phyloP scores from a whole-genome alignment of 2,797 vertebrate genomes.

The Xerus rutilus region DNA sequence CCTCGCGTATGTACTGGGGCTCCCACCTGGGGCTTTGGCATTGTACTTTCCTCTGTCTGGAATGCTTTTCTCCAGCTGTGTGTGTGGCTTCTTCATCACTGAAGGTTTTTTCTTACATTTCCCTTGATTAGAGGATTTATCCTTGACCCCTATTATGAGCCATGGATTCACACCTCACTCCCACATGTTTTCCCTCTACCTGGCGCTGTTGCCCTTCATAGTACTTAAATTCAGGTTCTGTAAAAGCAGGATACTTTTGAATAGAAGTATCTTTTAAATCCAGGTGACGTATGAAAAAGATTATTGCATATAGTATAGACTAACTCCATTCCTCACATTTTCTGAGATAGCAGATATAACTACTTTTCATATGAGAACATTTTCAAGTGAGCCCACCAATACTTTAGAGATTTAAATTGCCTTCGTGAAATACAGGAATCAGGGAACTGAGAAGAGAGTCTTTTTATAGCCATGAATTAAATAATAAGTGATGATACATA shows the following conservation, averaged over 20 bases:
- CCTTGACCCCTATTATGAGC: not conserved
- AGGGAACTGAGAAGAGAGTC: not conserved
- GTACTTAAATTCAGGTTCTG: not conserved
- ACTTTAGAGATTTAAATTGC: not conserved
- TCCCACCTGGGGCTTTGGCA: not conserved
- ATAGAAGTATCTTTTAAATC: not conserved
- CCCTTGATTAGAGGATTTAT: not conserved
- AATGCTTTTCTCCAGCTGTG: not conserved
- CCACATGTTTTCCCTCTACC: not conserved
- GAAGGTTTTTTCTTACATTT: not conserved
- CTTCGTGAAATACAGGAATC: conserved; percentile 1
- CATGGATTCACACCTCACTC: not conserved
- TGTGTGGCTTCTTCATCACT: not conserved
- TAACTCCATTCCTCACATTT: not conserved
- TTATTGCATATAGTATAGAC: not conserved
- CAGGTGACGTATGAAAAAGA: not conserved
- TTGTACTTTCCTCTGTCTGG: not conserved
- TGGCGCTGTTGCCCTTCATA: not conserved
- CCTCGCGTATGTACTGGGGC: not conserved
- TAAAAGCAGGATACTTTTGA: not conserved
- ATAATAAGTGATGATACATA: not conserved
- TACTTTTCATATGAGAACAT: conserved; percentile 1
- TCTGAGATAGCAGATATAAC: not conserved
- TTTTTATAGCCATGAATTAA: not conserved
- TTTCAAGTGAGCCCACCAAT: conserved; percentile 11